phyloP scores from a whole-genome alignment of 2,888 invertebrate genomes.

The Protophormia terraenovae region DNA sequence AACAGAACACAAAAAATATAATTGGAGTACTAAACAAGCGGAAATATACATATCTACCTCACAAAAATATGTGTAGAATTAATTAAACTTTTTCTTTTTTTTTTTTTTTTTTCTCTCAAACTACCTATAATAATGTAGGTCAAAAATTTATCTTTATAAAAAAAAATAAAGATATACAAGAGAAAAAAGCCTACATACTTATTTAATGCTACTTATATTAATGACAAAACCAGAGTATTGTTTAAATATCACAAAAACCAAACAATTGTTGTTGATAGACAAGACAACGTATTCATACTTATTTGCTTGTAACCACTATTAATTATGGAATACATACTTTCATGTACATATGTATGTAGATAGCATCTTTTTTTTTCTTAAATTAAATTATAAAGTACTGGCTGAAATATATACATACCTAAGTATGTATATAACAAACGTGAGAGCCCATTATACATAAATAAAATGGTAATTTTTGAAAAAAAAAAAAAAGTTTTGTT shows the following conservation, averaged over 20 bases:
- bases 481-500: not conserved
- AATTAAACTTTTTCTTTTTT: not conserved
- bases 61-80: not conserved
- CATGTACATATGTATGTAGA: not conserved
- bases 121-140: not conserved
- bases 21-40: not conserved
- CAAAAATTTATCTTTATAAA: not conserved
- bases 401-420: too few species aligned
- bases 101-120: not conserved
- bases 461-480: not conserved
- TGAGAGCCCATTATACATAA: not conserved
- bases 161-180: not conserved
- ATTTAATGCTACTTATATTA: not conserved
- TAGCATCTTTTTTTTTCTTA: not conserved
- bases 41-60: too few species aligned
- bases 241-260: not conserved
- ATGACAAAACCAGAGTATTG: not conserved
- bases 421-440: not conserved
- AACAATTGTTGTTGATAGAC: conserved; percentile 1
- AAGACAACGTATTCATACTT: not conserved
- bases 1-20: not conserved
- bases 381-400: not conserved
- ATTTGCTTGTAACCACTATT: too few species aligned
- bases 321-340: not conserved
- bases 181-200: not conserved